Percentiles rank a stretch among this genome's conserved stretches.
Conservation (phyloP, 2,888 invertebrate genomes). For the Drosophila neoperkinsi region DNA sequence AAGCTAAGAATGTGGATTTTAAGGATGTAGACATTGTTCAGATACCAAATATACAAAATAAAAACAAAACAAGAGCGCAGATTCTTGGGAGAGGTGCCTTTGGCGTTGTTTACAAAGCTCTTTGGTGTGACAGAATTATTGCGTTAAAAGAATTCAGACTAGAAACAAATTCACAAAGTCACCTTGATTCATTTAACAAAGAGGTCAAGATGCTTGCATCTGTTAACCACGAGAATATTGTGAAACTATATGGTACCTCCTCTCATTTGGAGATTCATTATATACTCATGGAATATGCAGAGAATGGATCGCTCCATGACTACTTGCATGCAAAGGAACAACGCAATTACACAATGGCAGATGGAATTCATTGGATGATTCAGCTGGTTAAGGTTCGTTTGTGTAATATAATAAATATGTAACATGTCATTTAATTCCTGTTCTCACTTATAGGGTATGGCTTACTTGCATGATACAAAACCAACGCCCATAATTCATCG, state of each 20-base stretch:
- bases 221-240: background rate
- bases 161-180: fast-evolving
- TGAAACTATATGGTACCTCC: background rate
- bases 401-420: background rate
- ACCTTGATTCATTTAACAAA: background rate
- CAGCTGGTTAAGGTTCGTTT: conserved; percentile 6
- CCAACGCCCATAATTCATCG: conserved; percentile 21
- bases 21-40: background rate
- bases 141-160: background rate
- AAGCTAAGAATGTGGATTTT: background rate
- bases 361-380: conserved; percentile 3
- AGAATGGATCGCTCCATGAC: background rate
- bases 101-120: conserved; percentile 1
- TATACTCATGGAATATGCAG: conserved; percentile 5
- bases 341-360: background rate
- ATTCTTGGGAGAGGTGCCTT: background rate
- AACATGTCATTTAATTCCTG: background rate
- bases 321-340: conserved; percentile 1
- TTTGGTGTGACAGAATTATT: background rate
- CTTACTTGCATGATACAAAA: conserved; percentile 12
- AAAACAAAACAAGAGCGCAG: background rate
- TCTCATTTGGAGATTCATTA: background rate
- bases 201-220: background rate
- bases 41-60: background rate
- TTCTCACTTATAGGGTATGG: conserved; percentile 1